Evolutionary conservation across 2,797 vertebrate genomes (phyloP).

Genomic region (Xiphophorus birchmanni): DNA sequence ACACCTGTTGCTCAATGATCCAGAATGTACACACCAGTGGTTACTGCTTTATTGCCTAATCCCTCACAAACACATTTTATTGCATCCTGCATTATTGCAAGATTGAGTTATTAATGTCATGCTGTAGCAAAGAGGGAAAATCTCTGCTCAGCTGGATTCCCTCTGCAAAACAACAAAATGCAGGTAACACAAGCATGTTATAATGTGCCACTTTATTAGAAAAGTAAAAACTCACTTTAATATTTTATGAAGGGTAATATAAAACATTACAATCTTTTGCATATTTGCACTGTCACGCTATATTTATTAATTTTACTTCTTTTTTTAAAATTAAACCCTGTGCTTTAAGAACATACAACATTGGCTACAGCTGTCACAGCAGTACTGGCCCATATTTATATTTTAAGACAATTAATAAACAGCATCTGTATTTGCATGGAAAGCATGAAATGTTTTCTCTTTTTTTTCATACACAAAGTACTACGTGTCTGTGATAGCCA

Average conservation of each 20-base stretch:
- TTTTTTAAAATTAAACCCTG: conserved; percentile 78
- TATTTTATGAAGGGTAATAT: conserved; percentile 84
- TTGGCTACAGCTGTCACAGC: conserved; percentile 80
- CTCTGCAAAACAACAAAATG: conserved; percentile 11
- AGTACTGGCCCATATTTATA: conserved; percentile 77
- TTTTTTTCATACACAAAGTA: conserved; percentile 73
- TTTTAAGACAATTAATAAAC: conserved; percentile 74
- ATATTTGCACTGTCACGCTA: conserved; percentile 81
- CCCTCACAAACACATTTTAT: conserved; percentile 28
- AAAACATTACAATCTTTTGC: conserved; percentile 87
- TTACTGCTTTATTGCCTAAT: conserved; percentile 31
- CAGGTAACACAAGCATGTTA: conserved; percentile 53
- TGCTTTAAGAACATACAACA: conserved; percentile 80
- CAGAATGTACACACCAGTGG: conserved; percentile 1
- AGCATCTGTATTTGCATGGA: conserved; percentile 74
- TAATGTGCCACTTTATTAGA: conserved; percentile 87
- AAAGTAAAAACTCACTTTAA: conserved; percentile 88
- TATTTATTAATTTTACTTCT: conserved; percentile 66
- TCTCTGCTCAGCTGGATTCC: not conserved
- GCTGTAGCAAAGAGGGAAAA: conserved; percentile 5
- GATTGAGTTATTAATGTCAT: conserved; percentile 18
- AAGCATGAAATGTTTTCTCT: conserved; percentile 65
- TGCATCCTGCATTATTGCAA: conserved; percentile 26
- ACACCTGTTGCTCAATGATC: conserved; percentile 3
- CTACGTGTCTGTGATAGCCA: conserved; percentile 75